These are phyloP conservation scores for Gorsachius goisagi DNA, from an alignment of 2,113 vertebrate genomes.

Conservation along the genomic window DNA sequence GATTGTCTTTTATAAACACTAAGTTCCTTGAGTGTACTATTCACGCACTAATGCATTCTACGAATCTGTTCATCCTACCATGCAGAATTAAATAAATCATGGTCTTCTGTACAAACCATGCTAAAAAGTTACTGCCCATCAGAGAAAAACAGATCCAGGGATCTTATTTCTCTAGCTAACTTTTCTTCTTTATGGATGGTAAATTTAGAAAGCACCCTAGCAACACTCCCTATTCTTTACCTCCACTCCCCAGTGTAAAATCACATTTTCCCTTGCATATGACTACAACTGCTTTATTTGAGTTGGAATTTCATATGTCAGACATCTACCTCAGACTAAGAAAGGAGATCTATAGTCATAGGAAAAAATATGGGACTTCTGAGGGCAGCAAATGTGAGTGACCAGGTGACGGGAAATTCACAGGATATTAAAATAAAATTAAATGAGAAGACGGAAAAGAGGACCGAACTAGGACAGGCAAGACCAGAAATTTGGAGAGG, in stretches of 20 bases:
- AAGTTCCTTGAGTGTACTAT: background rate
- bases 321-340: background rate
- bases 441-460: background rate
- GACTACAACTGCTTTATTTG: background rate
- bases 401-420: background rate
- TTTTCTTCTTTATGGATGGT: background rate
- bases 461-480: background rate
- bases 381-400: background rate
- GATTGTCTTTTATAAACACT: background rate
- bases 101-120: background rate
- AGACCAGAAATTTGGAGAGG: background rate
- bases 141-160: background rate
- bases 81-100: background rate
- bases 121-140: background rate
- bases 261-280: background rate
- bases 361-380: background rate
- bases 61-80: background rate
- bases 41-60: background rate
- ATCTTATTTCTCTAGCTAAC: background rate
- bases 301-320: background rate
- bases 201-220: background rate
- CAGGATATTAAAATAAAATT: background rate
- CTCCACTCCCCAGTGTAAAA: background rate
- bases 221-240: background rate
- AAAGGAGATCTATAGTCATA: background rate